Percentiles rank a stretch among this genome's conserved stretches.
Conservation (phyloP, 2,797 vertebrate genomes). For the Sebastes melanostomus region DNA sequence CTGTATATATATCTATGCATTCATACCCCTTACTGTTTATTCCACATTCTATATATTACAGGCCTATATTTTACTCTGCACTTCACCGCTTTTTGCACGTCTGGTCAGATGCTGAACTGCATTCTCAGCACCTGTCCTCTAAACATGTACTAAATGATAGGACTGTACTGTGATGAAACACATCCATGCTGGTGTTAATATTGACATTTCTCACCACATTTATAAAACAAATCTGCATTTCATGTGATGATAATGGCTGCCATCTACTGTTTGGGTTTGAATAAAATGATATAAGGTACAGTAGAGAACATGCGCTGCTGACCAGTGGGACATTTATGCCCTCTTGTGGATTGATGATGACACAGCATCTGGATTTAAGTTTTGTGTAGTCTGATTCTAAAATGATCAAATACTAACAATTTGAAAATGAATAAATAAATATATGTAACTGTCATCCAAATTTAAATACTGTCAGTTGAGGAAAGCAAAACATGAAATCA, state of each 20-base stretch:
- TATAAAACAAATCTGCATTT: too few relatives aligned
- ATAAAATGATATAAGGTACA: neutral
- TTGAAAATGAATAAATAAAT: neutral
- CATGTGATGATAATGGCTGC: too few relatives aligned
- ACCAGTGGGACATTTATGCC: neutral
- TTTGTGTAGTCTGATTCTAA: neutral
- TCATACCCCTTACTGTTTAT: neutral
- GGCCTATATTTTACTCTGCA: neutral
- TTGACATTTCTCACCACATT: neutral
- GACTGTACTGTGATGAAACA: neutral
- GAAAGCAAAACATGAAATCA: neutral
- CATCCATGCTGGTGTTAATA: neutral
- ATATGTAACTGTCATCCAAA: neutral
- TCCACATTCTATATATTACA: neutral
- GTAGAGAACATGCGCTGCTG: too few relatives aligned
- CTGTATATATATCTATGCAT: neutral
- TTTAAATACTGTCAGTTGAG: neutral
- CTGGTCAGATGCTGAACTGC: neutral
- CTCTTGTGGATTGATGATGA: neutral
- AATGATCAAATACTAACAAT: neutral
- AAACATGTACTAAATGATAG: neutral
- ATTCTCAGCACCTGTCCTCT: neutral
- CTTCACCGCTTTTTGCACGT: neutral
- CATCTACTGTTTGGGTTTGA: neutral
- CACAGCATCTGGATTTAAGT: neutral